Evolutionary conservation across 1,140 invertebrate species (phyloP), one percentile per base, ranked within the genome.

Genomic region (Lerema accius): DNA sequence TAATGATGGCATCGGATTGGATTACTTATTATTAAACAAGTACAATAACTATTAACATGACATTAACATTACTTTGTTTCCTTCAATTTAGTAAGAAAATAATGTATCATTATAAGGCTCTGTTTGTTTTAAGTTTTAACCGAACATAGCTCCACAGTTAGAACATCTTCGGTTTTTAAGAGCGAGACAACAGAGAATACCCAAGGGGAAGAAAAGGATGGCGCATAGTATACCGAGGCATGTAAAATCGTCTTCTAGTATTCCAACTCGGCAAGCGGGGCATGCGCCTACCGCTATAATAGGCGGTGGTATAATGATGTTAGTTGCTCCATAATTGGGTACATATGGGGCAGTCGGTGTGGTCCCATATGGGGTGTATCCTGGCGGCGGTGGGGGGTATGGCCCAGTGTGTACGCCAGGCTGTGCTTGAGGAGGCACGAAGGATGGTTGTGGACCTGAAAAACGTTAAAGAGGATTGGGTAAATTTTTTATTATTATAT

Each of bases 151-250:
- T 14, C 95, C 95, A 89, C 96, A 97, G 84, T 97, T 96, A 3
- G 95, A 94, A 80, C 96, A 98, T 67, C 95, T 92, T 78, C 94
- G 92, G 70, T 96, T 95, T 78, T 95, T 95, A 76, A 96, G 91
- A 4, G 94, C 92, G 14, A 97, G 88, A 84, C 96, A 97, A 82
- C 95, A 97, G 0, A 97, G 82, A 64, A 97, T 94, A 46, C 96
- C 96, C 16, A 97, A 40, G 0, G 96, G 96, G 73, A 97, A 97
- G 86, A 96, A 97, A 23, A 96, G 90, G 63, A 98, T 96, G 11
- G 96, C 96, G 89, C 96, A 97, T 9, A 95, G 89, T 13, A 97
- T 92, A 59, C 96, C 96, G 6, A 96, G 89, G 75, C 95, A 96
- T 0, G 96, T 95, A 78, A 94, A 96, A 82, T 96, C 95, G 80